Conservation (phyloP, 2,113 vertebrate genomes). For the Azemiops feae region DNA sequence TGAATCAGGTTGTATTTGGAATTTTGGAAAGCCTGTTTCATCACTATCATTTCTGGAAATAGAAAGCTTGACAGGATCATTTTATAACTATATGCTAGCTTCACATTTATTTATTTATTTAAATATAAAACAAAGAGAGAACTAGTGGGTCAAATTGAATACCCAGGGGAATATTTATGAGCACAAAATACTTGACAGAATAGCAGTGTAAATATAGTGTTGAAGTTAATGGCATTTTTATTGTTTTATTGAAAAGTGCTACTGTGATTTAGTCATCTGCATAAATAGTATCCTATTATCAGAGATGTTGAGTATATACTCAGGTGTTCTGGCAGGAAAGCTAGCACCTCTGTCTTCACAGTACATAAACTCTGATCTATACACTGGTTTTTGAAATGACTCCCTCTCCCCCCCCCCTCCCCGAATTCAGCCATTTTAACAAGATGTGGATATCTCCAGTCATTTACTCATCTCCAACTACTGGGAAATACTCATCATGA, state of each 20-base stretch:
- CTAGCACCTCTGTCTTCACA: background rate
- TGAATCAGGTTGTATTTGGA: background rate
- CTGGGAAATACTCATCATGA: background rate
- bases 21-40: background rate
- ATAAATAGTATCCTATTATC: background rate
- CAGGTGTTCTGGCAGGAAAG: background rate
- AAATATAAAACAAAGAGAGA: background rate
- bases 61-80: background rate
- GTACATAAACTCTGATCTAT: background rate
- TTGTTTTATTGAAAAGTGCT: background rate
- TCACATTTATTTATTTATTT: background rate
- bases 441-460: background rate
- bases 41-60: background rate
- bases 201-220: constrained; percentile 14
- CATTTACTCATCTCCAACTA: background rate
- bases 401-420: background rate
- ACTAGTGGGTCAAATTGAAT: background rate
- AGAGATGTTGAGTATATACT: background rate
- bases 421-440: background rate
- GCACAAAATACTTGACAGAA: background rate
- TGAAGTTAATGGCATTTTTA: background rate
- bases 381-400: background rate
- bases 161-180: background rate
- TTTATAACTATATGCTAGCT: background rate
- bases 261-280: background rate